A percentile compares a stretch with the other conserved stretches of the same genome.
Evolutionary conservation across 2,888 invertebrate species (phyloP).

Genomic region (Tricholauxania praeusta): DNA sequence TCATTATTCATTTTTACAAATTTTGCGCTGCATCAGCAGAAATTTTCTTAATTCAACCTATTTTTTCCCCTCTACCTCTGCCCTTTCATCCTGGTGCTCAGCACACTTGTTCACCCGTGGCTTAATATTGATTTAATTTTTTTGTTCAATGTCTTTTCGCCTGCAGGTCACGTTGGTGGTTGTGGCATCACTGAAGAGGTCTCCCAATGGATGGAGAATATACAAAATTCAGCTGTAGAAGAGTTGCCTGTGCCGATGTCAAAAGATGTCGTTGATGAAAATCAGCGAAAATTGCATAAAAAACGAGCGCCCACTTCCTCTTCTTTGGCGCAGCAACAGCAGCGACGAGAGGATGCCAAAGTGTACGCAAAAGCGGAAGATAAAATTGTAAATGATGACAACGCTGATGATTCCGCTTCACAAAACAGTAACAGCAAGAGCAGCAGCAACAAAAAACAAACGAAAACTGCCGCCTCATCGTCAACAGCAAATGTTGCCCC

Average conservation of each 20-base stretch:
- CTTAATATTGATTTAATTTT: slow-evolving; percentile 19
- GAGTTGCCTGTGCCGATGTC: slow-evolving; percentile 67
- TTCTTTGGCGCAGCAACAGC: slow-evolving; percentile 42
- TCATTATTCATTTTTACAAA: slow-evolving; percentile 12
- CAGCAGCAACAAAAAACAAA: slow-evolving; percentile 39
- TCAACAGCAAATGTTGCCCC: slow-evolving; percentile 27
- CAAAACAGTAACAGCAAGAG: slow-evolving; percentile 36
- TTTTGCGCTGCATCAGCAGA: slow-evolving; percentile 55
- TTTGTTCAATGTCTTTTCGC: slow-evolving; percentile 35
- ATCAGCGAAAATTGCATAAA: slow-evolving; percentile 53
- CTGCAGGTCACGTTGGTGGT: slow-evolving; percentile 82
- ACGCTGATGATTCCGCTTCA: slow-evolving; percentile 36
- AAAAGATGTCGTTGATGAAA: slow-evolving; percentile 55
- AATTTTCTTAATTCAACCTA: slow-evolving; percentile 45
- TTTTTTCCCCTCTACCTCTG: neutral
- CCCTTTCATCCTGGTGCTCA: slow-evolving; percentile 1
- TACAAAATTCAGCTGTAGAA: slow-evolving; percentile 83
- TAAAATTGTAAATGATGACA: slow-evolving; percentile 28
- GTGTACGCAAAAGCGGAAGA: slow-evolving; percentile 2
- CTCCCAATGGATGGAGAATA: slow-evolving; percentile 91
- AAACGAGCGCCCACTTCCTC: slow-evolving; percentile 51
- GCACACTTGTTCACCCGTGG: slow-evolving; percentile 17
- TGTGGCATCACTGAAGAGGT: slow-evolving; percentile 91
- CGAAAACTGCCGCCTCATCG: slow-evolving; percentile 37
- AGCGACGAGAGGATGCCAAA: slow-evolving; percentile 23